A percentile compares a stretch with the other conserved stretches of the same genome.
These are phyloP conservation scores for Drepana falcataria DNA, from an alignment of 2,888 invertebrate genomes.

Conservation along the genomic window DNA sequence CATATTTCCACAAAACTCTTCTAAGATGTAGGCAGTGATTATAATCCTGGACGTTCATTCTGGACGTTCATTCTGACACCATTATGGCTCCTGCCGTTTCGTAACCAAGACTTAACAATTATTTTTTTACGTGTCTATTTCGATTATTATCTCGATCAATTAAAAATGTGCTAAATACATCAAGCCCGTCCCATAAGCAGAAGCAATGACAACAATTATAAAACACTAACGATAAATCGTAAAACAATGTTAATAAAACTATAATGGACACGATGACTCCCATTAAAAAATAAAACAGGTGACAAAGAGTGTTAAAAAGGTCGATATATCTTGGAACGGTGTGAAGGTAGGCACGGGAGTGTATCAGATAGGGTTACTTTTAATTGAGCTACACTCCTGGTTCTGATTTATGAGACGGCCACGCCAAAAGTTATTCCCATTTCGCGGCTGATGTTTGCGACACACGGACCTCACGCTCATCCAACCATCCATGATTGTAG, in stretches of 20 bases:
- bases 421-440: slow-evolving; percentile 73
- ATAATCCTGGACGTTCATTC: too few relatives aligned
- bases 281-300: slow-evolving; percentile 20
- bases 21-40: too few relatives aligned
- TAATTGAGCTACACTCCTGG: slow-evolving; percentile 73
- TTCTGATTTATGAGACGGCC: slow-evolving; percentile 73
- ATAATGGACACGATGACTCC: slow-evolving; percentile 10
- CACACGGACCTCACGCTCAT: slow-evolving; percentile 16
- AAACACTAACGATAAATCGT: background rate
- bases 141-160: too few relatives aligned
- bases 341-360: slow-evolving; percentile 38
- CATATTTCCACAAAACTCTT: too few relatives aligned
- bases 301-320: slow-evolving; percentile 46
- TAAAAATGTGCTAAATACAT: too few relatives aligned
- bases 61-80: too few relatives aligned
- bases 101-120: too few relatives aligned
- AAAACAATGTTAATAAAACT: slow-evolving; percentile 1
- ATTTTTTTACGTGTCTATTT: too few relatives aligned
- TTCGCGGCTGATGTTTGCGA: slow-evolving; percentile 46
- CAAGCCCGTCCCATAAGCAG: background rate
- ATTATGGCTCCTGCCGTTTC: too few relatives aligned
- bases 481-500: slow-evolving; percentile 4
- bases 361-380: slow-evolving; percentile 69
- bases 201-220: background rate
- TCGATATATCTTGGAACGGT: slow-evolving; percentile 34